Base-by-base conservation (phyloP, 2,113 vertebrate genomes). In the Mellivora capensis region DNA sequence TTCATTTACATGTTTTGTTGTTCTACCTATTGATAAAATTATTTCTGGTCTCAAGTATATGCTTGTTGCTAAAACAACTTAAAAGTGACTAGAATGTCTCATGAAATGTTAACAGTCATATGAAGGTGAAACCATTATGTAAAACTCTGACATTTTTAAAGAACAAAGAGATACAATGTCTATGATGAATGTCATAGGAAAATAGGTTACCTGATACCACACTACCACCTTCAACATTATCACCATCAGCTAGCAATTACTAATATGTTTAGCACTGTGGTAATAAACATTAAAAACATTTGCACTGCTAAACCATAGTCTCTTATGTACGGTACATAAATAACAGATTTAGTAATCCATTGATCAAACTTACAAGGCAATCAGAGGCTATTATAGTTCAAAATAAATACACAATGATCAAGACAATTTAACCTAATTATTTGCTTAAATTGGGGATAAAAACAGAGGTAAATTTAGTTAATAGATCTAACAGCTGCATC, bases 91-190 rank as follows among this genome's bases (percentile, higher is more conserved):
- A 84, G 44, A 90, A 31, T 62, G 69, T 9, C 25, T 91, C 27
- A 64, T 57, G 27, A 91, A 94, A 91, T 52, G 20, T 4, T 29
- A 85, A 93, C 10, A 94, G 67, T 74, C 67, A 89, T 31, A 87
- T 91, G 94, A 96, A 81, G 47, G 39, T 72, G 34, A 95, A 95
- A 95, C 12, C 31, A 54, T 89, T 88, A 85, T 54, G 44, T 29
- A 44, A 90, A 89, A 96, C n/a, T 86, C 14, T 77, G 49, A 96
- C 57, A 77, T 59, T 87, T 94, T 21, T 77, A 15, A 89, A 95
- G 52, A 96, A 86, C 85, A 77, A 94, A 74, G 91, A 27, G 47
- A 52, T 27, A 61, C 2, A 61, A 21, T 86, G 18, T 62, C 84
- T n/a, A 87, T 72, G 39, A 93, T 85, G 27, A 93, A 87, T 31